These are phyloP conservation scores for Pseudois nayaur DNA, from an alignment of 2,113 vertebrate genomes.

Conservation along the genomic window DNA sequence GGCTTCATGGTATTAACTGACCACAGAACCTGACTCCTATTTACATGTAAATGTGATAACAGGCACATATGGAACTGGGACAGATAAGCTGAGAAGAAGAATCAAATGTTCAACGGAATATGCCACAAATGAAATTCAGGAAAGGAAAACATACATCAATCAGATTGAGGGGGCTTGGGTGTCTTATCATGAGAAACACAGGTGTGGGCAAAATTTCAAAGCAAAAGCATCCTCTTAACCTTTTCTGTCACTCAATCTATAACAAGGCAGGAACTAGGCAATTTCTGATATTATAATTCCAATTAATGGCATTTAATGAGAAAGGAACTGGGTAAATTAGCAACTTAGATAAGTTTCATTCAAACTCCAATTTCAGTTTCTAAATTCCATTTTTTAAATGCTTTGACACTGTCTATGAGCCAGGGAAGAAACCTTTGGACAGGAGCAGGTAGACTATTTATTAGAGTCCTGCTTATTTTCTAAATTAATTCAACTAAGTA, in stretches of 20 bases:
- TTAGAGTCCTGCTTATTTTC: not conserved
- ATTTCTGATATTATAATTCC: not conserved
- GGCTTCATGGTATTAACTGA: not conserved
- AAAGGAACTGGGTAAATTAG: not conserved
- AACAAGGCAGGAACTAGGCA: not conserved
- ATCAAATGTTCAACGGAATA: not conserved
- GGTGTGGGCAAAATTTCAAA: slow-evolving; percentile 25
- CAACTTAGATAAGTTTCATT: not conserved
- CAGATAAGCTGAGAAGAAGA: not conserved
- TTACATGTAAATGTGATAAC: not conserved
- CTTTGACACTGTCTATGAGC: not conserved
- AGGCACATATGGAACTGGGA: not conserved
- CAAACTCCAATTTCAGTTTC: slow-evolving; percentile 8
- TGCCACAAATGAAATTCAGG: not conserved
- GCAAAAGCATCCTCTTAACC: not conserved
- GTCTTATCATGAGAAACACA: not conserved
- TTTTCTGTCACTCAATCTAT: not conserved
- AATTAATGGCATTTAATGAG: slow-evolving; percentile 27
- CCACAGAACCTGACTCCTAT: not conserved
- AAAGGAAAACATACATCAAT: not conserved
- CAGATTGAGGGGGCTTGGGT: not conserved
- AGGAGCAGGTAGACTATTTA: not conserved
- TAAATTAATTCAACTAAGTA: slow-evolving; percentile 24
- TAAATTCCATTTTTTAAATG: slow-evolving; percentile 22
- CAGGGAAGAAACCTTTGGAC: not conserved